A percentile compares a stretch with the other conserved stretches of the same genome.
These are phyloP conservation scores for Aphelinus certus DNA, from an alignment of 1,140 invertebrate genomes.

Conservation along the genomic window DNA sequence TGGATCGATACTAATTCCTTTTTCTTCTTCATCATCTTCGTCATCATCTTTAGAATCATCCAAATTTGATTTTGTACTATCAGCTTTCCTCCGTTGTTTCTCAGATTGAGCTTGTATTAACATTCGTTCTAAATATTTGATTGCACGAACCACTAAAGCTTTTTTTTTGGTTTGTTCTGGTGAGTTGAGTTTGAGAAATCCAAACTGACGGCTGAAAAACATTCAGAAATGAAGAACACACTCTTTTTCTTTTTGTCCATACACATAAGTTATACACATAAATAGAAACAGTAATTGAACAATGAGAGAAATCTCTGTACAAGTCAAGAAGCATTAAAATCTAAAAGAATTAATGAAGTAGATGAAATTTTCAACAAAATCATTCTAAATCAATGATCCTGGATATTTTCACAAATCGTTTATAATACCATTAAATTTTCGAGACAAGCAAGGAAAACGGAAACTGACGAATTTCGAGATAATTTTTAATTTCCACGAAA, in stretches of 20 bases:
- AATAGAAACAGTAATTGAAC: not conserved
- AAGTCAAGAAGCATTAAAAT: no score
- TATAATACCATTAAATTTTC: no score
- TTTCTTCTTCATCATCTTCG: slow-evolving; percentile 66
- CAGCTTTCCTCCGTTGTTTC: slow-evolving; percentile 63
- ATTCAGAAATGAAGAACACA: slow-evolving; percentile 18
- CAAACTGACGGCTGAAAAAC: slow-evolving; percentile 82
- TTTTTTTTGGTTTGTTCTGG: slow-evolving; percentile 81
- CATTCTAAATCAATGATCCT: no score
- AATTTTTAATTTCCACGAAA: no score
- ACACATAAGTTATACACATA: not conserved
- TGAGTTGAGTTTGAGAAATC: slow-evolving; percentile 81
- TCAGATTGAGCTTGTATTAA: slow-evolving; percentile 79
- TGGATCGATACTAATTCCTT: slow-evolving; percentile 83
- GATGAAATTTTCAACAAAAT: no score
- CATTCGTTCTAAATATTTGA: slow-evolving; percentile 86
- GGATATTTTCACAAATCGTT: no score
- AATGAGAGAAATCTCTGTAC: not conserved
- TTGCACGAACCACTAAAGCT: slow-evolving; percentile 80
- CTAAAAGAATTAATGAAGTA: no score
- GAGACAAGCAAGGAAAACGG: no score
- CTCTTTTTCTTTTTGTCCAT: no score
- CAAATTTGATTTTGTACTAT: slow-evolving; percentile 63
- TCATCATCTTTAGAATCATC: slow-evolving; percentile 62
- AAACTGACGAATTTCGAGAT: no score